Evolutionary conservation across 1,140 invertebrate species (phyloP).

Genomic region (Bombyx mori): DNA sequence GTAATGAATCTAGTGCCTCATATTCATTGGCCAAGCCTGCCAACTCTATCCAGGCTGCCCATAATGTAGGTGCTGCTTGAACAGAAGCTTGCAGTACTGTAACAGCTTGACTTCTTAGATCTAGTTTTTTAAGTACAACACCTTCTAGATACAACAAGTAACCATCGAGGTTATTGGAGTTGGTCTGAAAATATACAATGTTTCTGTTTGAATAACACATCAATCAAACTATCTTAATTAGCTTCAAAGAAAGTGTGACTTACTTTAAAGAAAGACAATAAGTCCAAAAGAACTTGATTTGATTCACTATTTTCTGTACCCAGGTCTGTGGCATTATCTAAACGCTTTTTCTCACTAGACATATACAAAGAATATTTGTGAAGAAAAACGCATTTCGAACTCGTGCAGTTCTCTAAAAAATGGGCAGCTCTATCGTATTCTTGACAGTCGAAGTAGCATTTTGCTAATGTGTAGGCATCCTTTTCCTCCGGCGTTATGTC

Average conservation of each 20-base stretch:
- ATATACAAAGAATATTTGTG: slow-evolving; percentile 90
- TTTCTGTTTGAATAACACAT: background rate
- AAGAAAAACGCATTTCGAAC: slow-evolving; percentile 81
- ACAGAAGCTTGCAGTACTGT: slow-evolving; percentile 86
- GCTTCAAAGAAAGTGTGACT: slow-evolving; percentile 1
- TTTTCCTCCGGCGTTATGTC: slow-evolving; percentile 72
- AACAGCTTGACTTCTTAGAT: slow-evolving; percentile 76
- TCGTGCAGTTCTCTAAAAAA: slow-evolving; percentile 81
- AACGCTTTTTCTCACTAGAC: slow-evolving; percentile 88
- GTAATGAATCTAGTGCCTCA: slow-evolving; percentile 77
- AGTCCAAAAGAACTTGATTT: slow-evolving; percentile 55
- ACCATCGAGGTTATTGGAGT: slow-evolving; percentile 81
- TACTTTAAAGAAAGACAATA: slow-evolving; percentile 64
- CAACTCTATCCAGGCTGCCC: slow-evolving; percentile 96
- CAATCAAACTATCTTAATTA: background rate
- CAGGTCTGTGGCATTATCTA: slow-evolving; percentile 86
- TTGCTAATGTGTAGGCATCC: slow-evolving; percentile 84
- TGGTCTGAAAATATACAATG: slow-evolving; percentile 71
- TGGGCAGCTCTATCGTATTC: slow-evolving; percentile 93
- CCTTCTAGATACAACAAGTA: slow-evolving; percentile 93
- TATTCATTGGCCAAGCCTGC: slow-evolving; percentile 87
- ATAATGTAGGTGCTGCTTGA: slow-evolving; percentile 85
- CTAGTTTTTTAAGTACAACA: slow-evolving; percentile 90
- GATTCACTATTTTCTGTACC: slow-evolving; percentile 68
- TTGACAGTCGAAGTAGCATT: slow-evolving; percentile 92